Base-by-base conservation (phyloP, 2,888 invertebrate genomes). In the Galeopsomyia nigrocyanea region DNA sequence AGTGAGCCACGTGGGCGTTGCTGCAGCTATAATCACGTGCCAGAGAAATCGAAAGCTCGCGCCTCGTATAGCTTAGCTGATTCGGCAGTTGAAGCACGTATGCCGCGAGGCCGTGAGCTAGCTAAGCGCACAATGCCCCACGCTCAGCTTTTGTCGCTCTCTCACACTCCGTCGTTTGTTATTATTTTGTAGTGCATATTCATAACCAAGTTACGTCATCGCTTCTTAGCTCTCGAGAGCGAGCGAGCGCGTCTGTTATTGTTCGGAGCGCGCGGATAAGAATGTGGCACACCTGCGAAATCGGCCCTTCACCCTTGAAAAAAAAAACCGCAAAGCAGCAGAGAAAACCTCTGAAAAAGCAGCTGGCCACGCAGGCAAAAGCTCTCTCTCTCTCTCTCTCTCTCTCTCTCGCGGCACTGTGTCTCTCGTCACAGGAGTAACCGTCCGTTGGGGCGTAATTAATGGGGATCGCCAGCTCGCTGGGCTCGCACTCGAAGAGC, bases 141-240 rank as follows among this genome's bases (percentile, higher is more conserved):
- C 39, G 10, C 51, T 64, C 49, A 47, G 62, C 62, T 62, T 63
- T 26, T 71, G 50, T 68, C 22, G 60, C 60, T 80, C 79, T 79
- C 78, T 82, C 80, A 46, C 75, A 77, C 77, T 39, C 76, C 70
- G 77, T 81, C 58, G 14, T 58, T 63, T 51, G 46, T 81, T 80
- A 81, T 83, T 83, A 80, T 81, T 84, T 82, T 80, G 76, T 81
- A 10, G 39, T 39, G 79, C 82, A 83, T 83, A 84, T 83, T 84
- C 83, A 82, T 83, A 83, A 80, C 81, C 75, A 16, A 77, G 78
- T 81, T 82, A 79, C 82, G 79, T 82, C 80, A 81, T 79, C 79
- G 78, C 56, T 74, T 64, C 72, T n/a, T 9, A 21, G 51, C 21
- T 68, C 17, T 22, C 22, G 19, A 16, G 21, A 19, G 6, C 55